Base-by-base conservation (phyloP, 2,797 vertebrate species). In the Nothura maculosa region DNA sequence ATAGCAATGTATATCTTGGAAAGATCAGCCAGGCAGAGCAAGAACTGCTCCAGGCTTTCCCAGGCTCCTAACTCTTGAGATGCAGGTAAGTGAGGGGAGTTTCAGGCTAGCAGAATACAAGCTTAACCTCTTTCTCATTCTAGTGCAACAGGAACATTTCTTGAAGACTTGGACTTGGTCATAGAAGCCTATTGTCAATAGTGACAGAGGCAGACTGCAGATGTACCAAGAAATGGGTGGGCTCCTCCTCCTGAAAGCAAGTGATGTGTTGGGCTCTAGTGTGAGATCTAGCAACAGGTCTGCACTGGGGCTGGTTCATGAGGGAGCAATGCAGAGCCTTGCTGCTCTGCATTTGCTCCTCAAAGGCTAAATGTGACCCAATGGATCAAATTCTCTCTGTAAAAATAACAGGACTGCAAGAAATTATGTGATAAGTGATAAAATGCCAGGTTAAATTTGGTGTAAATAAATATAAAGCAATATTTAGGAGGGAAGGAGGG, bases 181-280 rank as follows among this genome's bases (percentile, higher is more conserved):
- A 55, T 63, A 21, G 50, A 32, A 27, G 8, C 3, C 20, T n/a
- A 8, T 18, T 0, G 0, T 1, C 15, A 4, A 24, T 0, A 2
- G 12, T 50, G 45, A 20, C 27, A 54, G 21, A 25, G 18, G 36
- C 0, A 0, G 28, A 12, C 48, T 28, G 17, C 34, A 48, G 55
- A 22, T 54, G 28, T 30, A 54, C 52, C 52, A 54, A 9, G 52
- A 18, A 18, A 54, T 10, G 28, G 16, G 52, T 30, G 27, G 28
- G 28, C 8, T 13, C 16, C 45, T 45, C 47, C 32, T 25, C 28
- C 30, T 0, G 0, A 13, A 19, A 8, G 12, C 1, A 0, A 73
- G 10, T 11, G 20, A 28, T 60, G 16, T 42, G 11, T 34, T 12
- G 1, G 36, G 50, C 52, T 13, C 30, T 17, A 14, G 24, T 14